phyloP scores from a whole-genome alignment of 1,140 invertebrate genomes.

The Glomeris maerens region DNA sequence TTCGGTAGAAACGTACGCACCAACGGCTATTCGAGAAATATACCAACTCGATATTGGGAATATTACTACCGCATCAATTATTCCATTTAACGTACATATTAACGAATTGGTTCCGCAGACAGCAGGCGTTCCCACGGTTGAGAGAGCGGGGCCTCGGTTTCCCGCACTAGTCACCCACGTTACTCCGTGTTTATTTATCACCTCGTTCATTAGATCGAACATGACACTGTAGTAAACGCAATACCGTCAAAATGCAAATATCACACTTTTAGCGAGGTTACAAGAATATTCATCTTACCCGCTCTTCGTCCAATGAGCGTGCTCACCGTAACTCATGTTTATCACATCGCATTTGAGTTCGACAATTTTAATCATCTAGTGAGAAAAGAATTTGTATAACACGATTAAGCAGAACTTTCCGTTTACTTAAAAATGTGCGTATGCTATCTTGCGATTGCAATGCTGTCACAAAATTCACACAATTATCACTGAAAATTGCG shows the following conservation, averaged over 20 bases:
- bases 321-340: constrained; percentile 98
- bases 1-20: constrained; percentile 89
- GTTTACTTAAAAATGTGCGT: too few species aligned
- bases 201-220: constrained; percentile 69
- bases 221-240: constrained; percentile 45
- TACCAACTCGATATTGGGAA: constrained; percentile 5
- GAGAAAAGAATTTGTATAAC: too few species aligned
- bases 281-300: constrained; percentile 44
- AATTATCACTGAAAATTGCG: neutral
- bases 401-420: too few species aligned
- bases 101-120: constrained; percentile 64
- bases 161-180: constrained; percentile 84
- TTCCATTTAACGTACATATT: constrained; percentile 54
- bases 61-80: constrained; percentile 6
- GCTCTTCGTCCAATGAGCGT: constrained; percentile 72
- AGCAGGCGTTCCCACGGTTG: constrained; percentile 84
- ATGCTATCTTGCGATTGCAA: too few species aligned
- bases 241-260: constrained; percentile 18
- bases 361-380: constrained; percentile 38
- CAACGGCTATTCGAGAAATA: constrained; percentile 48
- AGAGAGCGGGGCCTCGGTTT: constrained; percentile 85
- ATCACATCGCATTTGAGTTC: constrained; percentile 58
- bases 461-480: too few species aligned
- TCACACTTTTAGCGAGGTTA: neutral
- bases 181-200: constrained; percentile 82